Conservation (phyloP, 2,888 invertebrate species). For the Pandemis corylana region DNA sequence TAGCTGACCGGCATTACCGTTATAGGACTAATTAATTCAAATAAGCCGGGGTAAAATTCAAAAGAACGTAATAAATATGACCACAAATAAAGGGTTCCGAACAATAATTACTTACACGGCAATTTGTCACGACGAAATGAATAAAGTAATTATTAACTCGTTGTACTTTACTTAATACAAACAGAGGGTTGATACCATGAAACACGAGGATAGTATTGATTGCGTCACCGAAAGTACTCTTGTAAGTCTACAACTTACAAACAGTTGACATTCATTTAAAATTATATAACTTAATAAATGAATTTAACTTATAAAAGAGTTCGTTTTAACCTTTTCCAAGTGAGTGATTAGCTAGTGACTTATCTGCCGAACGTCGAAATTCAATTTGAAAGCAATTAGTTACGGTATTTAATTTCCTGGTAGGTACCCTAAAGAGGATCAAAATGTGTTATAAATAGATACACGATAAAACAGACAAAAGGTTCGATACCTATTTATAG, state of each 20-base stretch:
- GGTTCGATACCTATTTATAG: neutral
- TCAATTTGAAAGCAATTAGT: conserved; percentile 36
- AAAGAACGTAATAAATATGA: neutral
- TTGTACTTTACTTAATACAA: conserved; percentile 1
- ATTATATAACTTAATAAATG: neutral
- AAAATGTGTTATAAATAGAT: neutral
- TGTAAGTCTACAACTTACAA: neutral
- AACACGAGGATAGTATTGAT: neutral
- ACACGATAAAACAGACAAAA: neutral
- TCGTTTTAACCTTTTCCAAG: neutral
- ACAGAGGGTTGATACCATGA: neutral
- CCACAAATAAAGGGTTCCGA: conserved; percentile 13
- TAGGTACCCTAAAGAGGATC: conserved; percentile 26
- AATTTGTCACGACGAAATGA: neutral
- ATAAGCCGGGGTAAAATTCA: neutral
- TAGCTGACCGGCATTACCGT: neutral
- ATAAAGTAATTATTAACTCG: conserved; percentile 8
- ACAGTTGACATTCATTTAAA: neutral
- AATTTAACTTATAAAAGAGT: neutral
- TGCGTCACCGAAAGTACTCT: neutral
- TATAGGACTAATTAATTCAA: conserved; percentile 1
- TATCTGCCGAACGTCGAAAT: conserved; percentile 21
- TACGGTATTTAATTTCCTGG: conserved; percentile 34
- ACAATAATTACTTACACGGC: conserved; percentile 2
- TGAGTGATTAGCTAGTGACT: neutral